Evolutionary conservation across 1,140 invertebrate species (phyloP).

Genomic region (Belonocnema kinseyi): DNA sequence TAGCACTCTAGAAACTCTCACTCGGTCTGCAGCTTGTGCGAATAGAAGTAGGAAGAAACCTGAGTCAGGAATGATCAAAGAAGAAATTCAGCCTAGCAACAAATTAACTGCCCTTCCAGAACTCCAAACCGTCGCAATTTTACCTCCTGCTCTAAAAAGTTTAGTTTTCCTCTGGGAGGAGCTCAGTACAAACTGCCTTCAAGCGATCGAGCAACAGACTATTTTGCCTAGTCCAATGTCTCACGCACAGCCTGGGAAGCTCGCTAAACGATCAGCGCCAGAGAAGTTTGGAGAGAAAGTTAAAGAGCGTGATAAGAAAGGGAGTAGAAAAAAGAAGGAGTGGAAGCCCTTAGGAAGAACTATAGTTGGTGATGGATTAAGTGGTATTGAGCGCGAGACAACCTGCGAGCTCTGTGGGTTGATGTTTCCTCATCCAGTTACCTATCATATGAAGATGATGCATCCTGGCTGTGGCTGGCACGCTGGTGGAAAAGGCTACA

Average conservation of each 20-base stretch:
- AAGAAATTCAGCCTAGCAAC: conserved; percentile 71
- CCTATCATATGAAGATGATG: conserved; percentile 91
- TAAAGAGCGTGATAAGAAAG: conserved; percentile 76
- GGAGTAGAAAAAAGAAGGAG: conserved; percentile 79
- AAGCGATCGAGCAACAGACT: conserved; percentile 80
- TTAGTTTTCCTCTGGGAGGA: conserved; percentile 93
- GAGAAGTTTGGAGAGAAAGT: conserved; percentile 66
- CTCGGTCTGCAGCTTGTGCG: conserved; percentile 83
- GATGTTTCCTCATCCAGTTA: conserved; percentile 87
- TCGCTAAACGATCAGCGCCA: conserved; percentile 63
- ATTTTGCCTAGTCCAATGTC: conserved; percentile 72
- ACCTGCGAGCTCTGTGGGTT: conserved; percentile 92
- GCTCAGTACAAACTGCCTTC: conserved; percentile 82
- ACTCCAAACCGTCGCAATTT: conserved; percentile 80
- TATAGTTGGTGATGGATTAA: conserved; percentile 41
- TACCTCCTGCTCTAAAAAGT: conserved; percentile 91
- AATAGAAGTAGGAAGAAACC: conserved; percentile 80
- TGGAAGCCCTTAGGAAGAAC: conserved; percentile 67
- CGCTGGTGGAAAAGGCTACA: conserved; percentile 92
- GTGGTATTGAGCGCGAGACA: conserved; percentile 76
- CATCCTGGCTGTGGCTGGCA: conserved; percentile 94
- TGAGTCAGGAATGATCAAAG: conserved; percentile 76
- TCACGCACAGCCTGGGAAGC: conserved; percentile 67
- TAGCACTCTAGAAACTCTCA: conserved; percentile 84
- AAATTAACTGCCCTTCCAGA: conserved; percentile 66